phyloP scores from a whole-genome alignment of 1,140 invertebrate species.

The Ganaspis sp. region DNA sequence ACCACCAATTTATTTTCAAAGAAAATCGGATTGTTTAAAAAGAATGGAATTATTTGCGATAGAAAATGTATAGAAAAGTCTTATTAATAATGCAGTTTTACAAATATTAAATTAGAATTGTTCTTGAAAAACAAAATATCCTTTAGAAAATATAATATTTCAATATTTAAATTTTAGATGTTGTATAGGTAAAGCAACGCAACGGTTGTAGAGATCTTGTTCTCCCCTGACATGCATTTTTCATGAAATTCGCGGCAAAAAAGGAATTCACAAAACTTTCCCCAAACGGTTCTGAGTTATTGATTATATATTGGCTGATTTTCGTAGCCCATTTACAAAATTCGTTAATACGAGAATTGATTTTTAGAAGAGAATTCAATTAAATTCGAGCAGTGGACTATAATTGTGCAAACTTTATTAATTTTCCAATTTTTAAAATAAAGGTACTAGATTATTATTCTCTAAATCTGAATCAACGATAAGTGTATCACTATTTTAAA shows the following conservation, averaged over 20 bases:
- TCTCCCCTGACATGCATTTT: conserved; percentile 16
- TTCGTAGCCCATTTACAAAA: not conserved
- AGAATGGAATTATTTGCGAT: too few relatives aligned
- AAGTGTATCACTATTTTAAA: too few relatives aligned
- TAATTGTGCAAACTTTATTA: too few relatives aligned
- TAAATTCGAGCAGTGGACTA: not conserved
- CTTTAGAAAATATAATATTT: not conserved
- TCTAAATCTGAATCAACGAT: too few relatives aligned
- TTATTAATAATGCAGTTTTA: too few relatives aligned
- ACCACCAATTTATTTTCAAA: too few relatives aligned
- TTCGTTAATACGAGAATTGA: conserved; percentile 10
- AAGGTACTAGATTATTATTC: too few relatives aligned
- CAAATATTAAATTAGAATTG: not conserved
- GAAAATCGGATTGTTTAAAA: too few relatives aligned
- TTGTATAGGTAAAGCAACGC: not conserved
- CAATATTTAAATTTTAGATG: conserved; percentile 3
- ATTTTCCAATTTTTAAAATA: too few relatives aligned
- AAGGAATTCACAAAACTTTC: conserved; percentile 15
- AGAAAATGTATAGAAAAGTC: too few relatives aligned
- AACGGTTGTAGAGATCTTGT: not conserved
- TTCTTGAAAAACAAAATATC: not conserved
- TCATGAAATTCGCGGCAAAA: conserved; percentile 22
- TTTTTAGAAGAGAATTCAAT: conserved; percentile 3
- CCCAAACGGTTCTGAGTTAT: conserved; percentile 15
- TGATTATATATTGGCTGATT: conserved; percentile 30